A percentile compares a stretch with the other conserved stretches of the same genome.
Evolutionary conservation across 2,113 vertebrate species (phyloP).

Genomic region (Paratilapia polleni): DNA sequence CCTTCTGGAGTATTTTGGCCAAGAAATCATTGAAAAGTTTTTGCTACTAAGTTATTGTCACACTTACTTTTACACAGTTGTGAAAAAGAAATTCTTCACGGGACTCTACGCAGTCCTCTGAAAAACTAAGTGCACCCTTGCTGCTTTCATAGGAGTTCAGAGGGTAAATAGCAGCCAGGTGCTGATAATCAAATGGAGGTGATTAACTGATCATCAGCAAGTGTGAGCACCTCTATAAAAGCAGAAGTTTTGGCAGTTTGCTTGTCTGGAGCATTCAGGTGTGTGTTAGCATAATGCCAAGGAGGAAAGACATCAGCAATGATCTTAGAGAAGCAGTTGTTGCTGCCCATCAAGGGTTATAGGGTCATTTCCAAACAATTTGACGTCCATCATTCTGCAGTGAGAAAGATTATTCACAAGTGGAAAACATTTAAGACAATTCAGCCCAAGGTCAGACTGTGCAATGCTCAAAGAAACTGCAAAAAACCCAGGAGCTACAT

Average conservation of each 20-base stretch:
- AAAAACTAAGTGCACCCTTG: background rate
- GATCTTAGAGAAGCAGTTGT: no score
- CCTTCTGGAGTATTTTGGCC: background rate
- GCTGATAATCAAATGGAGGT: no score
- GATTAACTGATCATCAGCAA: background rate
- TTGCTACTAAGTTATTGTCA: background rate
- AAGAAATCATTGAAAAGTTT: background rate
- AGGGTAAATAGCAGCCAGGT: background rate
- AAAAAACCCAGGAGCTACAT: no score
- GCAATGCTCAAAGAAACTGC: background rate
- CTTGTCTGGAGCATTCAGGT: background rate
- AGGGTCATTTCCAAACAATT: no score
- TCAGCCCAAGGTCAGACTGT: background rate
- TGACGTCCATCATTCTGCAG: no score
- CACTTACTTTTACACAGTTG: background rate
- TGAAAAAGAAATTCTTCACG: background rate
- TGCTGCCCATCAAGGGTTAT: no score
- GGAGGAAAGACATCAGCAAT: no score
- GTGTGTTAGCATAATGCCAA: background rate
- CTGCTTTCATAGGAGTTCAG: background rate
- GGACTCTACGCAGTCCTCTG: background rate
- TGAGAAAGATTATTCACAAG: no score
- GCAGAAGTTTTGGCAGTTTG: background rate
- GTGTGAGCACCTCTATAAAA: background rate
- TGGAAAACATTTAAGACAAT: no score